Conservation (phyloP, 1,140 invertebrate species). For the Psilanteris sp. region DNA sequence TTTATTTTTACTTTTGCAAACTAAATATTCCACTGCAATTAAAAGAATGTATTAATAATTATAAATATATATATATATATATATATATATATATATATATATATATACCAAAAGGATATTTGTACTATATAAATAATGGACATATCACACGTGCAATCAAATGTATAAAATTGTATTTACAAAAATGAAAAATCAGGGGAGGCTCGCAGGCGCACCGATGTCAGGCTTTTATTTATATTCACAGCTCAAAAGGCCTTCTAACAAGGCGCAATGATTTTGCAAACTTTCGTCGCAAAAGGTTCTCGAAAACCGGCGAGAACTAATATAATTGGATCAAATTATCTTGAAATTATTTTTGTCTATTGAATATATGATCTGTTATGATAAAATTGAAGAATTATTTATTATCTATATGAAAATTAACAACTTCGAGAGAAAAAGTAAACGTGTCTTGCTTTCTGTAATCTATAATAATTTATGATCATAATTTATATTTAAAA, state of each 20-base stretch:
- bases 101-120: constrained; percentile 11
- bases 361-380: not conserved
- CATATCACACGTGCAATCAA: constrained; percentile 46
- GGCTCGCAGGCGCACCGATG: constrained; percentile 3
- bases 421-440: not conserved
- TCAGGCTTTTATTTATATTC: constrained; percentile 42
- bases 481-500: too few relatives aligned
- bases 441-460: constrained; percentile 9
- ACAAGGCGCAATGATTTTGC: constrained; percentile 48
- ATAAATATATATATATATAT: not conserved
- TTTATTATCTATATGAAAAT: too few relatives aligned
- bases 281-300: constrained; percentile 29
- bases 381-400: too few relatives aligned
- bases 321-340: constrained; percentile 47
- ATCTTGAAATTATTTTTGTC: constrained; percentile 36
- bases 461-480: not conserved
- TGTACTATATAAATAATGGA: constrained; percentile 46
- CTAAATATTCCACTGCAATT: too few relatives aligned
- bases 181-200: constrained; percentile 11
- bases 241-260: constrained; percentile 53
- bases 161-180: constrained; percentile 53
- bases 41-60: too few relatives aligned
- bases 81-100: not conserved
- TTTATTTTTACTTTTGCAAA: too few relatives aligned
- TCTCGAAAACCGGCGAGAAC: constrained; percentile 56